Evolutionary conservation across 1,140 invertebrate species (phyloP).

Genomic region (Papilio polyxenes): DNA sequence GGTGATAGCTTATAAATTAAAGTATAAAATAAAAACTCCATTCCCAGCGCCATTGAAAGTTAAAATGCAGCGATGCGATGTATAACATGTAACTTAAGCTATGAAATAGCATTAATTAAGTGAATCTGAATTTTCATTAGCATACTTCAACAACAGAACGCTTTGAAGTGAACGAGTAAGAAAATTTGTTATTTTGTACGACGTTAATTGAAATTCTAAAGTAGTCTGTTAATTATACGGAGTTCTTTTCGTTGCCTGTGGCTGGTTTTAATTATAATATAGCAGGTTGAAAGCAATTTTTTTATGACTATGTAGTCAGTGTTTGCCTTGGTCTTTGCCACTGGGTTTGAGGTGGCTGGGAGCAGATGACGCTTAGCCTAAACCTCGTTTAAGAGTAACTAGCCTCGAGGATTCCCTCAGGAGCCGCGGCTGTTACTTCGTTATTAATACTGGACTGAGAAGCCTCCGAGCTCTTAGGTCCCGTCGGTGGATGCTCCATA

Average conservation of each 20-base stretch:
- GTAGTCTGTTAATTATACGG: constrained; percentile 19
- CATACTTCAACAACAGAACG: constrained; percentile 21
- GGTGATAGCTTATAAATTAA: not conserved
- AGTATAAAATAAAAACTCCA: not conserved
- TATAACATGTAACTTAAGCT: constrained; percentile 20
- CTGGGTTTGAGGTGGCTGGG: no score
- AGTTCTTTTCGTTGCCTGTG: not conserved
- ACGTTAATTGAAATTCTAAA: constrained; percentile 32
- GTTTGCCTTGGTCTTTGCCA: no score
- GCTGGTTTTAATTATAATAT: constrained; percentile 12
- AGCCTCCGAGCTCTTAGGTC: no score
- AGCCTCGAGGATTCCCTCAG: no score
- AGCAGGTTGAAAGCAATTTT: not conserved
- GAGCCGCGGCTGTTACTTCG: no score
- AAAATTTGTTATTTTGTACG: constrained; percentile 27
- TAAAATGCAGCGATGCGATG: not conserved
- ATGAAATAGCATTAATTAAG: constrained; percentile 19
- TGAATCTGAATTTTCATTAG: constrained; percentile 26
- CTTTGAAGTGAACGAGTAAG: constrained; percentile 16
- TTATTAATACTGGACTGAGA: no score
- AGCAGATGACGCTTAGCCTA: no score
- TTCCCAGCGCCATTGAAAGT: not conserved
- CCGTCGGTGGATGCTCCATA: no score
- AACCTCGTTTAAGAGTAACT: no score
- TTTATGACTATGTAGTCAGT: no score